phyloP scores from a whole-genome alignment of 2,888 invertebrate species.

The Leptinotarsa rubiginosa region DNA sequence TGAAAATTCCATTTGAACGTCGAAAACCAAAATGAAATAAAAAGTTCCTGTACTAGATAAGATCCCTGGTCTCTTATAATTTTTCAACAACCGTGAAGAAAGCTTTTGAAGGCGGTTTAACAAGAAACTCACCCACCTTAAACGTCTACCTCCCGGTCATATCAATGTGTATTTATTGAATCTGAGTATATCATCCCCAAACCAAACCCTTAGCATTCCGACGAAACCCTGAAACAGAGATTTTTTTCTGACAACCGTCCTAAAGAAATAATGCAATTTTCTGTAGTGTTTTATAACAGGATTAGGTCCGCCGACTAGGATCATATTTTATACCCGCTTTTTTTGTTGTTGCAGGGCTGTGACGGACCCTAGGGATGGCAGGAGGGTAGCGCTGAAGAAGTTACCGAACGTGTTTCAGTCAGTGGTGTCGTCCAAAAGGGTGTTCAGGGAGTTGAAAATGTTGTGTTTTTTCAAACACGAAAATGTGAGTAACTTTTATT shows the following conservation, averaged over 20 bases:
- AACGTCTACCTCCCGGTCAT: not conserved
- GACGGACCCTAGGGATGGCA: conserved; percentile 98
- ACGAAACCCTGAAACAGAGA: not conserved
- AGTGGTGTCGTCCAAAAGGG: conserved; percentile 97
- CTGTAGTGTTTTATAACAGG: conserved; percentile 12
- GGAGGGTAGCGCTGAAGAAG: conserved; percentile 98
- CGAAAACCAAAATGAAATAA: no score
- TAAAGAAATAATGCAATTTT: conserved; percentile 16
- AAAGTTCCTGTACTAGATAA: no score
- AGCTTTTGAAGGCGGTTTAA: no score
- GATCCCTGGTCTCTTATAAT: no score
- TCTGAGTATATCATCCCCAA: not conserved
- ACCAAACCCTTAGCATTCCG: no score
- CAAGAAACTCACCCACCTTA: not conserved
- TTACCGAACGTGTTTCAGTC: conserved; percentile 99
- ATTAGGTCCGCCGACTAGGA: conserved; percentile 5
- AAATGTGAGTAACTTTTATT: conserved; percentile 82
- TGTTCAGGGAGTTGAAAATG: conserved; percentile 99
- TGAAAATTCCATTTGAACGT: no score
- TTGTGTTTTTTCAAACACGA: conserved; percentile 99
- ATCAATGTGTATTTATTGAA: not conserved
- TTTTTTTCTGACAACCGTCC: not conserved
- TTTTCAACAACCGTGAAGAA: no score
- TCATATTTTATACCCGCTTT: conserved; percentile 21
- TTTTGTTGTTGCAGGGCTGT: conserved; percentile 87